A percentile compares a stretch with the other conserved stretches of the same genome.
phyloP scores from a whole-genome alignment of 2,113 vertebrate genomes.

The Hydropotes inermis region DNA sequence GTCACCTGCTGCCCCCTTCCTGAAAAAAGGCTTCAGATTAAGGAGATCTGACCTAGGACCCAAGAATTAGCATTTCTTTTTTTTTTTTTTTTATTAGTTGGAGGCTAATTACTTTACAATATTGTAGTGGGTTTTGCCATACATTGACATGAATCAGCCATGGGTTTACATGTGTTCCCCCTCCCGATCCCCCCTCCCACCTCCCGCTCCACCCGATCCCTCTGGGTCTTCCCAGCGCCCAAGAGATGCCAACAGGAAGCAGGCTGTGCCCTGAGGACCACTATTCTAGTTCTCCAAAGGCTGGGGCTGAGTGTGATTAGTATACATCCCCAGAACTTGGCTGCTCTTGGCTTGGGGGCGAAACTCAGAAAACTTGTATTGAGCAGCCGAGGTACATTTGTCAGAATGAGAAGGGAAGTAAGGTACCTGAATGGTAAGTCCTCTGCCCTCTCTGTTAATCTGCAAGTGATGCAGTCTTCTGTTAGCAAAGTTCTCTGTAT shows the following conservation, averaged over 20 bases:
- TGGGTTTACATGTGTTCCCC: too few relatives aligned
- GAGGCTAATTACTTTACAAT: too few relatives aligned
- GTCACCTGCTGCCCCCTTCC: not conserved
- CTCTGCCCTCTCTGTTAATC: conserved; percentile 90
- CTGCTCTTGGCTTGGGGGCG: rapidly evolving
- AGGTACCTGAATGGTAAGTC: conserved; percentile 90
- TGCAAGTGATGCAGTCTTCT: conserved; percentile 88
- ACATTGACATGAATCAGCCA: too few relatives aligned
- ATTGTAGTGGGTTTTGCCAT: too few relatives aligned
- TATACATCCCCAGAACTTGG: not conserved
- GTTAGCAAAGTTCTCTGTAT: conserved; percentile 88
- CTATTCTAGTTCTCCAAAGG: not conserved
- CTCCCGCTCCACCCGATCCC: too few relatives aligned
- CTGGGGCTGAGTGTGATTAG: not conserved
- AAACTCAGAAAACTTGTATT: not conserved
- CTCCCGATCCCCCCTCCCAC: too few relatives aligned
- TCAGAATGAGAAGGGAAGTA: not conserved
- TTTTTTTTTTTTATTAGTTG: too few relatives aligned
- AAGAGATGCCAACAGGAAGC: not conserved
- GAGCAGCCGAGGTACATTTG: not conserved
- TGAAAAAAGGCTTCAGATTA: not conserved
- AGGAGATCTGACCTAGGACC: not conserved
- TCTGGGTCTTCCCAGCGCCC: too few relatives aligned
- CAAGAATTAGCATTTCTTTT: not conserved
- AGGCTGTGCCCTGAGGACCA: not conserved